Base-by-base conservation (phyloP, 2,797 vertebrate species). In the Clarias pachynema region DNA sequence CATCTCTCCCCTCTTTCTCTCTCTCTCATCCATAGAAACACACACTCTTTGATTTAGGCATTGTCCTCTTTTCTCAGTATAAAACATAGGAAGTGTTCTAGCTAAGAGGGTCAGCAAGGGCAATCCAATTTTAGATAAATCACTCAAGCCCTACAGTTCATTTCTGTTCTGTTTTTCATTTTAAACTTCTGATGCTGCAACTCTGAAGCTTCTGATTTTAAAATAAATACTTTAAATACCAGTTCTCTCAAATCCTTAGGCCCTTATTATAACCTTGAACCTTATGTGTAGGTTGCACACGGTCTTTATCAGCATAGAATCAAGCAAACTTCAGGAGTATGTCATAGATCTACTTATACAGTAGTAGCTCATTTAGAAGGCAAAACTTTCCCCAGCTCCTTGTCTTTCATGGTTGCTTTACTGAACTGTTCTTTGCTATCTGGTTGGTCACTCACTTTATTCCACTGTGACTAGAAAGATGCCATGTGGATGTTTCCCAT, bases 61-160 rank as follows among this genome's bases (percentile, higher is more conserved):
- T 16, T 44, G 53, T 29, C 60, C 5, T 44, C 29, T 31, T 77
- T 49, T 24, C 20, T 37, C 53, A 14, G 15, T 49, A 57, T 18
- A 73, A 73, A 26, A 3, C 12, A 63, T 22, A 2, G 7, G 22
- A 85, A 22, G 77, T 80, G 26, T 44, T 80, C 53, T 83, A 44
- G 66, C 53, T 63, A 69, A 82, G 24, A 37, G 40, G 70, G 60
- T 87, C 73, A 12, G 60, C 49, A 34, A 15, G n/a, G 81, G 59
- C 81, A 63, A 40, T 56, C 56, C 73, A 66, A 57, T 84, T 70
- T 53, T 81, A 44, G 44, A 68, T 59, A 79, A 75, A 84, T 72
- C 53, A 57, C 29, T 84, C 57, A 73, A 44, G 49, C 26, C 29
- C 4, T 53, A 53, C 9, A 81, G 62, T 49, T 57, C 18, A 57